Conservation (phyloP, 2,113 vertebrate species). For the Pollimyrus isidori region DNA sequence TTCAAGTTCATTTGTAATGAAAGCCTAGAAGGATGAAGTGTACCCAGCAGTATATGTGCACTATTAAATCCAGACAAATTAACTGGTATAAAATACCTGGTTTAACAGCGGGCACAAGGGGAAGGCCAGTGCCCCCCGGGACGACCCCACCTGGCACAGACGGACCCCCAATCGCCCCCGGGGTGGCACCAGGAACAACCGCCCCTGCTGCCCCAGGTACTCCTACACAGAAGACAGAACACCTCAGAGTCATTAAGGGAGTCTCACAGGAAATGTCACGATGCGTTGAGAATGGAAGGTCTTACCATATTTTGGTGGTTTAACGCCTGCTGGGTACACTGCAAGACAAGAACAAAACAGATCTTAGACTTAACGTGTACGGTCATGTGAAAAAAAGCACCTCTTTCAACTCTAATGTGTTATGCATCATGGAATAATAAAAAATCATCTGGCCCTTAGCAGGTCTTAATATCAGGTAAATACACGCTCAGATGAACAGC, state of each 20-base stretch:
- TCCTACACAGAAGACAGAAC: neutral
- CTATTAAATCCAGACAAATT: neutral
- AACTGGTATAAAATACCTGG: constrained; percentile 38
- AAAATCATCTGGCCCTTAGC: neutral
- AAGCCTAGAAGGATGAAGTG: neutral
- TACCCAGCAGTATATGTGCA: neutral
- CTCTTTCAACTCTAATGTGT: neutral
- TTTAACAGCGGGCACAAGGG: constrained; percentile 34
- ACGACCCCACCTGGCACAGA: constrained; percentile 33
- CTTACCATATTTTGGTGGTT: constrained; percentile 24
- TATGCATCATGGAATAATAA: neutral
- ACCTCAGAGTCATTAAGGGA: neutral
- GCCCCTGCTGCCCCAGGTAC: constrained; percentile 22
- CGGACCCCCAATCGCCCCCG: constrained; percentile 37
- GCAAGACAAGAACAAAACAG: neutral
- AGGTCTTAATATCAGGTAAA: neutral
- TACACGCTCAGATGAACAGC: neutral
- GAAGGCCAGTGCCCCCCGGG: constrained; percentile 45
- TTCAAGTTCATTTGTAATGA: neutral
- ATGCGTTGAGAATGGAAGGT: neutral
- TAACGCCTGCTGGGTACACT: constrained; percentile 7
- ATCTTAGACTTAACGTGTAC: neutral
- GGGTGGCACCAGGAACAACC: constrained; percentile 41
- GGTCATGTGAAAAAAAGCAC: neutral
- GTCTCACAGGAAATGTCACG: neutral